These are phyloP conservation scores for Agrypnia vestita DNA, from an alignment of 1,140 invertebrate genomes.

Conservation along the genomic window DNA sequence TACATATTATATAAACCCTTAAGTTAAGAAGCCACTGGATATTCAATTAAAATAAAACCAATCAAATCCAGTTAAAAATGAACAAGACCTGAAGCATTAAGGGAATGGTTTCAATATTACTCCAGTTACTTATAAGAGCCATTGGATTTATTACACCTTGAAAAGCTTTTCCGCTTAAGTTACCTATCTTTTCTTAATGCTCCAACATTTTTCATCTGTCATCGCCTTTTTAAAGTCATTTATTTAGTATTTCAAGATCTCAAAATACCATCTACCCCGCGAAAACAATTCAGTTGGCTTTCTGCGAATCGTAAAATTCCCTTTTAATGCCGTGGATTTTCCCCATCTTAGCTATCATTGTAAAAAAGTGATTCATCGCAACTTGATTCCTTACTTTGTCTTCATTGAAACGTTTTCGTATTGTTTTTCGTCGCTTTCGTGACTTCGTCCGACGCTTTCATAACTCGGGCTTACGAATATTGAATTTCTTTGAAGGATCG, in stretches of 20 bases:
- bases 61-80: too few relatives aligned
- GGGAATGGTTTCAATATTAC: not conserved
- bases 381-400: not conserved
- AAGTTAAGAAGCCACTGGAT: too few relatives aligned
- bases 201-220: constrained; percentile 23
- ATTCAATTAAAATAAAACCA: too few relatives aligned
- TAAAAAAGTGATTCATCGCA: constrained; percentile 3
- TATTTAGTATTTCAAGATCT: constrained; percentile 15
- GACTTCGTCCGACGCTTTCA: too few relatives aligned
- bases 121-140: not conserved
- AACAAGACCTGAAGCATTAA: constrained; percentile 4
- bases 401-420: too few relatives aligned
- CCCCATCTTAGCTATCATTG: not conserved
- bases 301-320: not conserved
- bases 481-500: too few relatives aligned
- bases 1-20: too few relatives aligned
- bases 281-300: constrained; percentile 24
- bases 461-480: too few relatives aligned
- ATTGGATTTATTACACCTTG: constrained; percentile 13
- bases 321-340: not conserved
- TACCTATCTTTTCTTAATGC: not conserved
- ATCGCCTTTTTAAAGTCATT: constrained; percentile 22
- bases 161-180: not conserved
- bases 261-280: not conserved
- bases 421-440: too few relatives aligned